These are phyloP conservation scores for Dolichopus griseipennis DNA, from an alignment of 2,888 invertebrate species.

Conservation along the genomic window DNA sequence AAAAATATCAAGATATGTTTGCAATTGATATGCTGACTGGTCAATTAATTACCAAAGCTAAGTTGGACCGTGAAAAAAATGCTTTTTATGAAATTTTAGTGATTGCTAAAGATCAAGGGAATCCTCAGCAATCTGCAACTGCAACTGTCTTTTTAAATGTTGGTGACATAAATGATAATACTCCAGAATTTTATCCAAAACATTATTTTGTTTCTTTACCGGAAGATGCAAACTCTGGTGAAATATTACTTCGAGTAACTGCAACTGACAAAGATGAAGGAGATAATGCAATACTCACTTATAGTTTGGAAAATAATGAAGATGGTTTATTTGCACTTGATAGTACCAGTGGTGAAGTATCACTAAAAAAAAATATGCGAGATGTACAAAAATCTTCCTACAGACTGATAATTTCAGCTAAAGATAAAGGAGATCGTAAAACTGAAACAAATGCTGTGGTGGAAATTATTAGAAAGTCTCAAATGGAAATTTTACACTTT, in stretches of 20 bases:
- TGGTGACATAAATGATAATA: constrained; percentile 85
- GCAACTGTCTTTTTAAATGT: constrained; percentile 75
- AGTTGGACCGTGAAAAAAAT: constrained; percentile 74
- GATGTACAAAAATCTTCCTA: constrained; percentile 56
- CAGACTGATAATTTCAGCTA: constrained; percentile 66
- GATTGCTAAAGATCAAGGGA: constrained; percentile 84
- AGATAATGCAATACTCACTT: constrained; percentile 76
- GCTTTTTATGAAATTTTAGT: constrained; percentile 73
- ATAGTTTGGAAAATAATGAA: constrained; percentile 67
- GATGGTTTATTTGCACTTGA: constrained; percentile 74
- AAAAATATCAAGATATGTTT: constrained; percentile 77
- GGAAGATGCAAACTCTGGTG: constrained; percentile 50
- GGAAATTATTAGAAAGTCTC: constrained; percentile 66
- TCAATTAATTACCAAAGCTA: constrained; percentile 65
- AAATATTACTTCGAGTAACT: constrained; percentile 61
- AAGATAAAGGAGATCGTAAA: constrained; percentile 68
- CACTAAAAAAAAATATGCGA: constrained; percentile 56
- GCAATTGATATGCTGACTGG: constrained; percentile 75
- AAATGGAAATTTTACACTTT: constrained; percentile 65
- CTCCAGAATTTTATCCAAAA: constrained; percentile 83
- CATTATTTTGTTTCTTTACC: constrained; percentile 71
- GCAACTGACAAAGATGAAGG: constrained; percentile 82
- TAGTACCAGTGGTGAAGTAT: constrained; percentile 65
- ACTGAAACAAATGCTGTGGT: constrained; percentile 68
- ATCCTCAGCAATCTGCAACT: constrained; percentile 81